A percentile compares a stretch with the other conserved stretches of the same genome.
Conservation (phyloP, 2,113 vertebrate genomes). For the Callaeas wilsoni region DNA sequence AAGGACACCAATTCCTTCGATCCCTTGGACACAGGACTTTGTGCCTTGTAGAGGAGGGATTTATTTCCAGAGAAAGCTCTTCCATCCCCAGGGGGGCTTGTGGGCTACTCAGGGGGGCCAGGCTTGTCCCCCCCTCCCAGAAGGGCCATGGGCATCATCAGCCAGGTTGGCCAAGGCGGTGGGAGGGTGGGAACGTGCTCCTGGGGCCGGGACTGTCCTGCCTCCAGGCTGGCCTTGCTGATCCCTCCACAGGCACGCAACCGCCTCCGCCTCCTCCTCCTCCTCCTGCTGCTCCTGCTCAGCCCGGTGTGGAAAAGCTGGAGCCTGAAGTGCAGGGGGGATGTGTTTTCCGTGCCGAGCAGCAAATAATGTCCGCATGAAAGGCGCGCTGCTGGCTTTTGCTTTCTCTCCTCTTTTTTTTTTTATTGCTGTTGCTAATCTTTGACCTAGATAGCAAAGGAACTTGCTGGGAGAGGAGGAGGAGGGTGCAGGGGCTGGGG, state of each 20-base stretch:
- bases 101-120: fast-evolving
- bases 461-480: neutral
- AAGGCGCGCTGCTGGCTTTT: neutral
- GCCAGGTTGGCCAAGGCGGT: neutral
- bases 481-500: neutral
- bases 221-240: neutral
- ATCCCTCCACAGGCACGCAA: neutral
- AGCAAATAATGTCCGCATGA: slow-evolving; percentile 37
- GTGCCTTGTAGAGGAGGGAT: neutral
- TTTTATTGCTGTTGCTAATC: slow-evolving; percentile 17
- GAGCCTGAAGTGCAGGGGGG: neutral
- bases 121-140: neutral
- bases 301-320: neutral
- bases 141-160: neutral
- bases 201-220: neutral
- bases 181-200: fast-evolving
- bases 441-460: slow-evolving; percentile 47
- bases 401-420: neutral
- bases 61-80: neutral
- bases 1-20: fast-evolving
- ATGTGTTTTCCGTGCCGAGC: neutral
- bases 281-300: neutral
- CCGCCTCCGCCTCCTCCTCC: neutral
- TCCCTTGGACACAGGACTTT: fast-evolving
- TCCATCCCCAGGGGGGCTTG: neutral